Percentiles rank a stretch among this genome's conserved stretches.
These are phyloP conservation scores for Bombus huntii DNA, from an alignment of 1,140 invertebrate genomes.

Conservation along the genomic window DNA sequence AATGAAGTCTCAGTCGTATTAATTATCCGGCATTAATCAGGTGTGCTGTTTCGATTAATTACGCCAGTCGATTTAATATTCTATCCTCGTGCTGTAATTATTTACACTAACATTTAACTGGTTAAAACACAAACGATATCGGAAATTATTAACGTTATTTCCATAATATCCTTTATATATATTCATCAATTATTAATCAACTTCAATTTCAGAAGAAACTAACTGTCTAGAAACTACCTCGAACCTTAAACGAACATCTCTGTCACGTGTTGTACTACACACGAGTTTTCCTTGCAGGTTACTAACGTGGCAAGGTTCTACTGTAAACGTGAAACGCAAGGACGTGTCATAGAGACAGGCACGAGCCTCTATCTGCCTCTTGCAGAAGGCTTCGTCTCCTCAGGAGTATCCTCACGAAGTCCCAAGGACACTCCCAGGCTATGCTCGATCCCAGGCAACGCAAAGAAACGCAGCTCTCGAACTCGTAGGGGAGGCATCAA, in stretches of 20 bases:
- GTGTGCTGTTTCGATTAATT: no score
- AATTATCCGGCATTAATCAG: no score
- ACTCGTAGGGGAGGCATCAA: not conserved
- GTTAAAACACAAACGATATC: no score
- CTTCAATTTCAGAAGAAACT: not conserved
- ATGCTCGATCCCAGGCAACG: not conserved
- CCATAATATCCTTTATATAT: no score
- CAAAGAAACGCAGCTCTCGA: not conserved
- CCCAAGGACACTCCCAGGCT: slow-evolving; percentile 38
- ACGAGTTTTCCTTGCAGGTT: not conserved
- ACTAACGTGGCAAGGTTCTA: not conserved
- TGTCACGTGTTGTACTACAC: not conserved
- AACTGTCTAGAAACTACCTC: not conserved
- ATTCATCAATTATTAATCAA: no score
- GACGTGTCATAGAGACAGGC: not conserved
- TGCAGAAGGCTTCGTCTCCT: slow-evolving; percentile 3
- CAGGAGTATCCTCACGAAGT: slow-evolving; percentile 53
- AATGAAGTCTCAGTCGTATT: no score
- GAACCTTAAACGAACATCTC: not conserved
- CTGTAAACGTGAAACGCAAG: not conserved
- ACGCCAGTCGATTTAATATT: no score
- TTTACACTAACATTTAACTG: no score
- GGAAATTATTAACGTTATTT: no score
- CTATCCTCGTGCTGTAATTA: no score
- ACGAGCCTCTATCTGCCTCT: not conserved